These are phyloP conservation scores for Ectropis crepuscularia DNA, from an alignment of 2,888 invertebrate species.

Conservation along the genomic window DNA sequence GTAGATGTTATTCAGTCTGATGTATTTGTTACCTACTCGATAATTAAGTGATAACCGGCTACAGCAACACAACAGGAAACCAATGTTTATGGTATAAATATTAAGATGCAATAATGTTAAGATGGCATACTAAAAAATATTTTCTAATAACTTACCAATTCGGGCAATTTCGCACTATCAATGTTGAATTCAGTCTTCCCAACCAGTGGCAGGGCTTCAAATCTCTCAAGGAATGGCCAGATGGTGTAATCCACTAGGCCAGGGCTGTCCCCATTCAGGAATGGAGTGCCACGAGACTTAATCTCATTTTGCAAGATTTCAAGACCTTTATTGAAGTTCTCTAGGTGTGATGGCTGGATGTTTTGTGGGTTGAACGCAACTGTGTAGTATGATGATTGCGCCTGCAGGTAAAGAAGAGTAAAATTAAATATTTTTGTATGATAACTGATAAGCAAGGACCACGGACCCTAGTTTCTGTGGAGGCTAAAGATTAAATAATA, in stretches of 20 bases:
- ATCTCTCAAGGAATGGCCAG: conserved; percentile 93
- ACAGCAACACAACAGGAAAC: no score
- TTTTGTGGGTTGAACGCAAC: conserved; percentile 73
- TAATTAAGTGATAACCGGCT: no score
- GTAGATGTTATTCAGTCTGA: no score
- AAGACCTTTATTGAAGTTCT: conserved; percentile 84
- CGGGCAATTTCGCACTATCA: conserved; percentile 86
- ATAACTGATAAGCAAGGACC: no score
- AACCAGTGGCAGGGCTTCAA: conserved; percentile 83
- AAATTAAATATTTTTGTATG: no score
- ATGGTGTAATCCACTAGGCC: conserved; percentile 93
- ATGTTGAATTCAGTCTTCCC: conserved; percentile 87
- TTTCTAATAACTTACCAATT: conserved; percentile 81
- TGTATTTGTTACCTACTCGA: no score
- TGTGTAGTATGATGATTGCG: conserved; percentile 82
- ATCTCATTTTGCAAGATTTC: conserved; percentile 88
- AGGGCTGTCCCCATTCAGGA: conserved; percentile 88
- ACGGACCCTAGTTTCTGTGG: no score
- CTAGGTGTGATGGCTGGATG: conserved; percentile 69
- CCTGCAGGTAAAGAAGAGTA: conserved; percentile 57
- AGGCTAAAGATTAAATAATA: no score
- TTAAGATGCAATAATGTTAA: no score
- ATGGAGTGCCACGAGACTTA: conserved; percentile 85
- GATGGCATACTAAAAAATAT: no score
- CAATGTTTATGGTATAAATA: no score